phyloP scores from a whole-genome alignment of 2,797 vertebrate genomes.

The Naso thynnoides region DNA sequence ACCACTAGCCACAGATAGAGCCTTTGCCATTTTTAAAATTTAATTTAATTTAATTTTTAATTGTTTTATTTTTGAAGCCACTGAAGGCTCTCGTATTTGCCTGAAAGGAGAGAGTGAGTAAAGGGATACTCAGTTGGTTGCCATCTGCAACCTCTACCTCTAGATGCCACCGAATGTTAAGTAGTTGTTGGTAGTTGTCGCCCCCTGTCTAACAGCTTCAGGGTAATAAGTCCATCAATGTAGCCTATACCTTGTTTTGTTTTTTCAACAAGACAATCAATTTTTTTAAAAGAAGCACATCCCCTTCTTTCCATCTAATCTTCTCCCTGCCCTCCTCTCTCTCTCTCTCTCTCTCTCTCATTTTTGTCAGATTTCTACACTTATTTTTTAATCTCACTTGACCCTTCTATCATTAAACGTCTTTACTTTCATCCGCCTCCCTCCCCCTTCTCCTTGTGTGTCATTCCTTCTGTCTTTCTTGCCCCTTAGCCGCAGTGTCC shows the following conservation, averaged over 20 bases:
- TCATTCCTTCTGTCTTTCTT: conserved; percentile 57
- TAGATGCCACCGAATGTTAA: too few species aligned
- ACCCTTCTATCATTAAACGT: neutral
- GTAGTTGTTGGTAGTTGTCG: neutral
- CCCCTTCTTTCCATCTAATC: neutral
- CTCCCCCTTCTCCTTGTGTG: conserved; percentile 35
- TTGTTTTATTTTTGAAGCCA: too few species aligned
- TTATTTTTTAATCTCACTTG: conserved; percentile 7
- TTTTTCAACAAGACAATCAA: neutral
- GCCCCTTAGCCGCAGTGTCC: conserved; percentile 86
- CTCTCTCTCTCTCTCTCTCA: conserved; percentile 12
- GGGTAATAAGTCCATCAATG: conserved; percentile 4
- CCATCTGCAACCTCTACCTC: too few species aligned
- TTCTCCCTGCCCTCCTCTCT: conserved; percentile 20
- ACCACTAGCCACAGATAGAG: too few species aligned
- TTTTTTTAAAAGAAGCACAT: conserved; percentile 1
- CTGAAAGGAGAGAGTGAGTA: too few species aligned
- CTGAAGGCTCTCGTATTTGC: too few species aligned
- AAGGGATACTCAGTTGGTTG: too few species aligned
- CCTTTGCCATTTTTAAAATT: too few species aligned
- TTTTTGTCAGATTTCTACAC: conserved; percentile 8
- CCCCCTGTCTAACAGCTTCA: neutral
- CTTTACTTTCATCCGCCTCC: conserved; percentile 18
- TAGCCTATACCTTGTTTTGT: neutral
- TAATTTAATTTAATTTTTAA: too few species aligned